Percentiles rank a stretch among this genome's conserved stretches.
Conservation (phyloP, 2,888 invertebrate genomes). For the Caenorhabditis sp. region DNA sequence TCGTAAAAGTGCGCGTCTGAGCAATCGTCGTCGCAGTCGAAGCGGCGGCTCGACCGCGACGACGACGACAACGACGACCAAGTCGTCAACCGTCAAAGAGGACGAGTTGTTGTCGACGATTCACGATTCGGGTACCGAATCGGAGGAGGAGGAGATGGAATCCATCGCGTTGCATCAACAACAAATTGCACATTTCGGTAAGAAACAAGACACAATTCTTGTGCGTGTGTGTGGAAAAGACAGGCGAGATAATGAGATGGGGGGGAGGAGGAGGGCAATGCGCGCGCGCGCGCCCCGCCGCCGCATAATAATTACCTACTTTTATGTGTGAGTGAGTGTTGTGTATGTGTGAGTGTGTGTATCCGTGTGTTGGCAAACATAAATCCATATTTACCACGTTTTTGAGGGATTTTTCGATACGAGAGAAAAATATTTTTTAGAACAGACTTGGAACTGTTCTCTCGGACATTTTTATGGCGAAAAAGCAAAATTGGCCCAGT, state of each 20-base stretch:
- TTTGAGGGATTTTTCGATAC: too few species aligned
- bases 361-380: neutral
- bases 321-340: neutral
- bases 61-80: neutral
- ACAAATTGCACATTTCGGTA: neutral
- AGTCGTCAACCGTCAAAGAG: too few species aligned
- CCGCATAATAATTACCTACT: neutral
- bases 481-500: too few species aligned
- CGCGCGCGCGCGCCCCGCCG: too few species aligned
- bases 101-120: too few species aligned
- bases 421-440: neutral
- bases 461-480: too few species aligned
- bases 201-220: too few species aligned
- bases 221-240: neutral
- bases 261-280: too few species aligned
- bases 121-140: conserved; percentile 56
- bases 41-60: neutral
- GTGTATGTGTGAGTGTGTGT: neutral
- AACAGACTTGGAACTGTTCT: too few species aligned
- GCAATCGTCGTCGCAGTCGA: conserved; percentile 3
- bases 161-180: neutral
- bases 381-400: neutral
- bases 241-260: neutral
- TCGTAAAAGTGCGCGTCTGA: conserved; percentile 37
- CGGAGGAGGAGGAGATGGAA: conserved; percentile 50